A percentile compares a stretch with the other conserved stretches of the same genome.
Conservation (phyloP, 2,113 vertebrate species). For the Andinoacara biseriatus region DNA sequence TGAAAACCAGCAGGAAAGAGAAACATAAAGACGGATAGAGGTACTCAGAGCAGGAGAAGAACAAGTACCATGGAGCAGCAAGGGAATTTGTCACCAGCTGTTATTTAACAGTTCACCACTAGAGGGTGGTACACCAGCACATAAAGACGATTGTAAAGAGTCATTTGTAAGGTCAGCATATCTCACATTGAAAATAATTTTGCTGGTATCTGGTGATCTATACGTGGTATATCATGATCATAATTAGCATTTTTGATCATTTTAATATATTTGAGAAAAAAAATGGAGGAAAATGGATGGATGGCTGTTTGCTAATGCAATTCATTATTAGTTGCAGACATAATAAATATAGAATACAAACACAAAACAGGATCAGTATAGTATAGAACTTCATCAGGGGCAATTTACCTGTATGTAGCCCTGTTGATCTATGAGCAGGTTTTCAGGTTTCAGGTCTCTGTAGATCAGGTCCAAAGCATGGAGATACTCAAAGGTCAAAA, state of each 20-base stretch:
- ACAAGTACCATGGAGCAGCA: not conserved
- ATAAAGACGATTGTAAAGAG: not conserved
- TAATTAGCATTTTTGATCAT: not conserved
- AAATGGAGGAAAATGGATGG: not conserved
- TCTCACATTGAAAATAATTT: not conserved
- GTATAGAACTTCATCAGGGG: not conserved
- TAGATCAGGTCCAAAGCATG: conserved; percentile 79
- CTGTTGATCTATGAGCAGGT: conserved; percentile 73
- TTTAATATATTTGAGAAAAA: not conserved
- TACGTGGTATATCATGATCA: not conserved
- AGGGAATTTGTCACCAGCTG: not conserved
- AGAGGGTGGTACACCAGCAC: conserved; percentile 9
- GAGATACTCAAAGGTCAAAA: conserved; percentile 78
- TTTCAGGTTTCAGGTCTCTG: conserved; percentile 80
- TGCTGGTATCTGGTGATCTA: not conserved
- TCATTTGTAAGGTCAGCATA: not conserved
- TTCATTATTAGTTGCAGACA: not conserved
- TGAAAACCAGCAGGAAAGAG: not conserved
- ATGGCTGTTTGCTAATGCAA: not conserved
- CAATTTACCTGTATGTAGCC: conserved; percentile 72
- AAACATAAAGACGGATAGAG: no score
- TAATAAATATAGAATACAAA: not conserved
- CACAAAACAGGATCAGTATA: not conserved
- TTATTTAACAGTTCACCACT: conserved; percentile 22
- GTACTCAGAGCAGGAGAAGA: not conserved